A percentile compares a stretch with the other conserved stretches of the same genome.
Conservation (phyloP, 2,113 vertebrate genomes). For the Onychorhynchus coronatus region DNA sequence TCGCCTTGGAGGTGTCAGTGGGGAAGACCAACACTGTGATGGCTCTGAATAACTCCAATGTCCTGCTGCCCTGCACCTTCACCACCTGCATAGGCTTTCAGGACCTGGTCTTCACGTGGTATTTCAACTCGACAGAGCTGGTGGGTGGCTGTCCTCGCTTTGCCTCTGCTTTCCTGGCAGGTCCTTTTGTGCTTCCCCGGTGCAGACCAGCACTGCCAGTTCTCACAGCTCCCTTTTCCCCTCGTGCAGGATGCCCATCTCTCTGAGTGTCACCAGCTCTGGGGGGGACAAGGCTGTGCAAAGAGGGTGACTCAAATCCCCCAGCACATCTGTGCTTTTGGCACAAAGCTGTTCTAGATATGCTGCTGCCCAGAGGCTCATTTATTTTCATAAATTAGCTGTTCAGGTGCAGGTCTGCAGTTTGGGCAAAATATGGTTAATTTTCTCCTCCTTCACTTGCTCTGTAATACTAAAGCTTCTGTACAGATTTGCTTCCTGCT, state of each 20-base stretch:
- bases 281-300: background rate
- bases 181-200: background rate
- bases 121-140: slow-evolving; percentile 65
- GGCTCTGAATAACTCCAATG: slow-evolving; percentile 86
- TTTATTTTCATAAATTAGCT: background rate
- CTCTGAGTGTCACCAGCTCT: background rate
- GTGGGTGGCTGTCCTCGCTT: background rate
- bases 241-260: background rate
- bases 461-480: background rate
- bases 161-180: background rate
- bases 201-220: background rate
- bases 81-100: slow-evolving; percentile 88
- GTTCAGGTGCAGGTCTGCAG: background rate
- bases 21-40: slow-evolving; percentile 84
- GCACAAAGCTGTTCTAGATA: background rate
- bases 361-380: background rate
- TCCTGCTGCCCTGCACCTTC: slow-evolving; percentile 87
- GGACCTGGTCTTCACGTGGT: slow-evolving; percentile 87
- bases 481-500: background rate
- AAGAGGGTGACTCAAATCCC: background rate
- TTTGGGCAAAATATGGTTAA: background rate
- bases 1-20: slow-evolving; percentile 85
- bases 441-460: background rate
- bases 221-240: background rate
- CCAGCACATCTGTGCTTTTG: background rate